Percentiles rank a stretch among this genome's conserved stretches.
phyloP scores from a whole-genome alignment of 2,113 vertebrate genomes.

The Megaceryle torquata region DNA sequence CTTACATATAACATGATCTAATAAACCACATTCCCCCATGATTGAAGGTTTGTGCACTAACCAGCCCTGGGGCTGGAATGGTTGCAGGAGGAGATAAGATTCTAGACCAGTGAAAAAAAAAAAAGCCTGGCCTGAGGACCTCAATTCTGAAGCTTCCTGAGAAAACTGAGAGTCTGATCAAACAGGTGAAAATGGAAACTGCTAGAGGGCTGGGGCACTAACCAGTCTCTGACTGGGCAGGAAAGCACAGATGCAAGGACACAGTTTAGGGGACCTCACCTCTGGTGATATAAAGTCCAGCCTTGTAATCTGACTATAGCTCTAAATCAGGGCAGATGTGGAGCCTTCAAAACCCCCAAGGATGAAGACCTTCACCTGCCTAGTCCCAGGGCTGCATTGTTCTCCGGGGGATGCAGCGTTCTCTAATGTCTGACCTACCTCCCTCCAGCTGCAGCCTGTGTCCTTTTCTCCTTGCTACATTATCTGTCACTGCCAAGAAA shows the following conservation, averaged over 20 bases:
- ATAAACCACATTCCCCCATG: not conserved
- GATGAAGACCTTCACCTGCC: not conserved
- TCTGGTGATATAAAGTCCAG: not conserved
- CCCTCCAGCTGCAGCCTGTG: not conserved
- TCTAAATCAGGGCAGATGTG: not conserved
- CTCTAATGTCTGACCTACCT: not conserved
- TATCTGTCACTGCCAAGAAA: not conserved
- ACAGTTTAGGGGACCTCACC: accelerated
- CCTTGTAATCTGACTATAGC: not conserved
- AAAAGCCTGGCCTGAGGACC: not conserved
- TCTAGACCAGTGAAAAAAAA: not conserved
- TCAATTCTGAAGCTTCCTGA: not conserved
- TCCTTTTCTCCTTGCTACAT: not conserved
- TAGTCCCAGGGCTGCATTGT: not conserved
- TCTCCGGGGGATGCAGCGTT: not conserved
- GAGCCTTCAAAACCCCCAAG: not conserved
- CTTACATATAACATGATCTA: not conserved
- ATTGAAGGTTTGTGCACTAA: not conserved
- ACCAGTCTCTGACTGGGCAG: not conserved
- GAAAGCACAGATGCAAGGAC: not conserved
- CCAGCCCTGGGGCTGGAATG: not conserved
- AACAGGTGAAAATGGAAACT: not conserved
- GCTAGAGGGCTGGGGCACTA: not conserved
- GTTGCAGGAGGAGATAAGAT: not conserved
- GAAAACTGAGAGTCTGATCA: not conserved